Conservation (phyloP, 2,113 vertebrate genomes). For the Nesoenas mayeri region DNA sequence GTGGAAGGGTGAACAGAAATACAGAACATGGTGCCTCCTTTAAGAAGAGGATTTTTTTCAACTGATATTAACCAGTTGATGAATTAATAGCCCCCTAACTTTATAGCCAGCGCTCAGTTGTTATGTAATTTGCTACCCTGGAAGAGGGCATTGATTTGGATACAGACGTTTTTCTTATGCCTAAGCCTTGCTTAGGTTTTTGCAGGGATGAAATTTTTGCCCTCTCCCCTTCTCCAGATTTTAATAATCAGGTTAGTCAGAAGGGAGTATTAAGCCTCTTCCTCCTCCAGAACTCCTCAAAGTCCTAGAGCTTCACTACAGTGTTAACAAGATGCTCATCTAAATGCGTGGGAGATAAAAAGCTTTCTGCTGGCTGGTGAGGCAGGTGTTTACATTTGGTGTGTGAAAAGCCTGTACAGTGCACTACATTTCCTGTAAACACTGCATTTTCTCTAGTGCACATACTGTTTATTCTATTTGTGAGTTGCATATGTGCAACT, state of each 20-base stretch:
- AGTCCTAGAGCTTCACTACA: neutral
- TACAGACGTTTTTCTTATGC: neutral
- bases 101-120: neutral
- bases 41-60: neutral
- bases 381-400: neutral
- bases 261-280: neutral
- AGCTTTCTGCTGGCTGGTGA: neutral
- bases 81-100: neutral
- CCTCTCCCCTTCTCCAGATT: neutral
- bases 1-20: neutral
- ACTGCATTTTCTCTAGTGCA: neutral
- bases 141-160: neutral
- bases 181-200: neutral
- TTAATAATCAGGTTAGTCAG: neutral
- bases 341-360: neutral
- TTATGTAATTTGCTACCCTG: neutral
- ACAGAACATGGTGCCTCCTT: rapidly evolving
- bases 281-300: neutral
- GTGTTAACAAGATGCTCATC: neutral
- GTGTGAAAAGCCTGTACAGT: neutral
- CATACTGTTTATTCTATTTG: neutral
- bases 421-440: neutral
- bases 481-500: neutral
- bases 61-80: neutral
- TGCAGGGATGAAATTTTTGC: neutral